A percentile compares a stretch with the other conserved stretches of the same genome.
phyloP scores from a whole-genome alignment of 2,113 vertebrate species.

The Rhegmatorhina hoffmannsi region DNA sequence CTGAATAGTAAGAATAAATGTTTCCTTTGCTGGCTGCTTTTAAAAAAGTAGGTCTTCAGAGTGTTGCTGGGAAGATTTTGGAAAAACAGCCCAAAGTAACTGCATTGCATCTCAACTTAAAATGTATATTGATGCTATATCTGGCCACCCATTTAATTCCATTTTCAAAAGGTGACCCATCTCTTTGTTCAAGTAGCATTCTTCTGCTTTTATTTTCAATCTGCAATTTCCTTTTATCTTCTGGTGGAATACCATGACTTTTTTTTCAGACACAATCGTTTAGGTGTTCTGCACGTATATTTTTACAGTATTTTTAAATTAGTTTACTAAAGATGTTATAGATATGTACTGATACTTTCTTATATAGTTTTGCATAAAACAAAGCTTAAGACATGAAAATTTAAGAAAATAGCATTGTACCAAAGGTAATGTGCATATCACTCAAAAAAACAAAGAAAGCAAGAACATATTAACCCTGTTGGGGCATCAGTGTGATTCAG shows the following conservation, averaged over 20 bases:
- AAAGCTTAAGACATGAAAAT: not conserved
- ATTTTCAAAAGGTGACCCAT: not conserved
- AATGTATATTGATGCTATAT: not conserved
- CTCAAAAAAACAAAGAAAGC: not conserved
- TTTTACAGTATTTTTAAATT: not conserved
- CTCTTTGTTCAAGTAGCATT: not conserved
- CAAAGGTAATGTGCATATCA: not conserved
- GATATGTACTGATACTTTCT: not conserved
- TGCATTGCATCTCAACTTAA: not conserved
- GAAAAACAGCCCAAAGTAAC: conserved; percentile 13
- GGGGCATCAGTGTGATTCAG: not conserved
- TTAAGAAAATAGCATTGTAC: not conserved
- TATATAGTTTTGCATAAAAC: not conserved
- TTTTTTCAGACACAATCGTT: not conserved
- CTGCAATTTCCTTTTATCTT: not conserved
- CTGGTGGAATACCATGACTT: not conserved
- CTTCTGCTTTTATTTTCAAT: not conserved
- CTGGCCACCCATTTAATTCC: not conserved
- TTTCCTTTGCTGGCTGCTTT: conserved; percentile 16
- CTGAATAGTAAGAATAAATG: conserved; percentile 30
- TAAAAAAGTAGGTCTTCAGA: conserved; percentile 35
- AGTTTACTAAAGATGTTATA: not conserved
- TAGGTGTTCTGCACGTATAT: not conserved
- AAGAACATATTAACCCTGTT: not conserved
- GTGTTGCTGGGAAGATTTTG: conserved; percentile 24